Evolutionary conservation across 2,888 invertebrate genomes (phyloP), one percentile per base, ranked within the genome.

Genomic region (Catocala nupta): DNA sequence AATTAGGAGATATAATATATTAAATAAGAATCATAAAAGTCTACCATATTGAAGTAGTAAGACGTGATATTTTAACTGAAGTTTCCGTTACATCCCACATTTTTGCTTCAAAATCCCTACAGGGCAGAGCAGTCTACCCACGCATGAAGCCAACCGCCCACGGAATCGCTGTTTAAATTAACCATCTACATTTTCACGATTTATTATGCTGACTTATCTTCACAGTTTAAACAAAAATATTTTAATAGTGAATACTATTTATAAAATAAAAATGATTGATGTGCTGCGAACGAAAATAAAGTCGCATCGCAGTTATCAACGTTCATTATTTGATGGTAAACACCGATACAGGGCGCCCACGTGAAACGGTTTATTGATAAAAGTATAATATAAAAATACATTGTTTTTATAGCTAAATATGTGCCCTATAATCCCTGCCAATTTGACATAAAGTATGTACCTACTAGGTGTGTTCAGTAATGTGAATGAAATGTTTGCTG

Each of bases 271-370:
- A 56, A 63, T 43, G 36, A 39, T 39, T 59, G 45, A 62, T 47
- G 67, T 64, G 10, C n/a, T 12, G 45, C 47, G 45, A 42, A 45
- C 43, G 55, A 57, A 65, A 59, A 63, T 55, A 74, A 66, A 69
- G 64, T 55, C 36, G 5, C 56, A 58, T 39, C 10, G 51, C 58
- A 71, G 52, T 25, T 25, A 57, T 70, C 58, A 63, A 71, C 63
- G 54, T 34, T 55, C 13, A 49, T 45, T 54, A 39, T 60, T 25
- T 7, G 6, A 66, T 50, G 25, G 44, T 61, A 68, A 76, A 75
- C 57, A 74, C 12, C 61, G 56, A 34, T 13, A 61, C 49, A 59
- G 72, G 43, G 62, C 66, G 58, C 78, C 77, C 63, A 81, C 77
- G 63, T 51, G 36, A 43, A 58, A 43, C 6, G 16, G n/a, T 33